These are phyloP conservation scores for Mesocentrotus franciscanus DNA, from an alignment of 53 echinoderm and acorn worm species.

Conservation along the genomic window DNA sequence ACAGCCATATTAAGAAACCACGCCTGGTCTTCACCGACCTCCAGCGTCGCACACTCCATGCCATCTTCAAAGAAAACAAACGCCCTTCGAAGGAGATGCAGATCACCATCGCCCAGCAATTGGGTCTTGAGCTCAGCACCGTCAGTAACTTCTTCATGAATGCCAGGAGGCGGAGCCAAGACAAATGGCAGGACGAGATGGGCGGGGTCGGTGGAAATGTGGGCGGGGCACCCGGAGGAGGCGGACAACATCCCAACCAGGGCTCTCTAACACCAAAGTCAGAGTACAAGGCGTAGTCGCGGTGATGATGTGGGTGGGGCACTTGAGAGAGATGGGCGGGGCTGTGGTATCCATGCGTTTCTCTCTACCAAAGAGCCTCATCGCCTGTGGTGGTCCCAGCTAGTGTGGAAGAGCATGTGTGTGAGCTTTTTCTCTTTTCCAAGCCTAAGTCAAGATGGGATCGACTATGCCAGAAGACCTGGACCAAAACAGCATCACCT, in stretches of 20 bases:
- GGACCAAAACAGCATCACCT: not conserved
- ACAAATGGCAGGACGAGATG: constrained; percentile 97
- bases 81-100: constrained; percentile 99
- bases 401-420: not conserved
- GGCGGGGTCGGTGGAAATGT: constrained; percentile 64
- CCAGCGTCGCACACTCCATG: constrained; percentile 95
- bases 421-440: constrained; percentile 26
- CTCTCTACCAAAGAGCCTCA: not conserved
- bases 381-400: not conserved
- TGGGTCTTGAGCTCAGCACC: constrained; percentile 96
- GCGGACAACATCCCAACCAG: constrained; percentile 58
- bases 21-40: constrained; percentile 98
- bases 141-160: constrained; percentile 99
- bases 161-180: constrained; percentile 91
- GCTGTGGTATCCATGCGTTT: not conserved
- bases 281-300: constrained; percentile 76
- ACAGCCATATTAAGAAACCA: constrained; percentile 95
- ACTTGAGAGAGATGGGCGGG: too few relatives aligned
- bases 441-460: not conserved
- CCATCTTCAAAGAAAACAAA: constrained; percentile 99
- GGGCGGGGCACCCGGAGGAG: constrained; percentile 35
- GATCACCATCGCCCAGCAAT: constrained; percentile 97
- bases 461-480: not conserved
- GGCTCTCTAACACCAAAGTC: constrained; percentile 89
- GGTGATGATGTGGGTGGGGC: not conserved